These are phyloP conservation scores for Zaprionus kolodkinae DNA, from an alignment of 1,140 invertebrate genomes.

Conservation along the genomic window DNA sequence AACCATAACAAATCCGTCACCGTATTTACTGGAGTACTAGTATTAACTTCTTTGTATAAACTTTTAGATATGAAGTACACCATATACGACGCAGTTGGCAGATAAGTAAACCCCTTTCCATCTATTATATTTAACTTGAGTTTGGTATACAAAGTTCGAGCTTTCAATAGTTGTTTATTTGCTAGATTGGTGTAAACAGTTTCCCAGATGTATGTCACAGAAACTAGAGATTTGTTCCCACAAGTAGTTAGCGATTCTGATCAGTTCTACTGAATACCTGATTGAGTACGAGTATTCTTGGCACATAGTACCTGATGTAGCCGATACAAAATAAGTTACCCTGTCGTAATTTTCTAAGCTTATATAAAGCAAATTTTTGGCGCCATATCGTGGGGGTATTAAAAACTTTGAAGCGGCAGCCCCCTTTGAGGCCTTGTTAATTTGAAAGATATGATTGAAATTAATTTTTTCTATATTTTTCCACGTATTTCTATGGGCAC, in stretches of 20 bases:
- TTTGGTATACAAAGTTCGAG: constrained; percentile 10
- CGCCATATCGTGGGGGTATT: constrained; percentile 22
- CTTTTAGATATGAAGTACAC: background rate
- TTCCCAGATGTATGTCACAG: too few species aligned
- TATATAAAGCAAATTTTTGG: constrained; percentile 24
- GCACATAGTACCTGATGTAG: background rate
- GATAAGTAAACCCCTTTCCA: constrained; percentile 8
- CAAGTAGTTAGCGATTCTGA: constrained; percentile 4
- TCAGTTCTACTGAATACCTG: too few species aligned
- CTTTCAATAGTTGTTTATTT: constrained; percentile 5
- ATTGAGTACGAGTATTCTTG: too few species aligned
- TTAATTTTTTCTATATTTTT: constrained; percentile 17
- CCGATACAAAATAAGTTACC: constrained; percentile 7
- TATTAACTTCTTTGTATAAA: background rate
- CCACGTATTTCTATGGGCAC: constrained; percentile 19
- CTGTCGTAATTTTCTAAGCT: constrained; percentile 7
- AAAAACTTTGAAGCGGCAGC: constrained; percentile 24
- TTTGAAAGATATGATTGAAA: constrained; percentile 11
- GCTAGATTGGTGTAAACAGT: constrained; percentile 7
- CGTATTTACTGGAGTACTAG: too few species aligned
- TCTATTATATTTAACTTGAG: background rate
- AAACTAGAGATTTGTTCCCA: background rate
- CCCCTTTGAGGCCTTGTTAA: constrained; percentile 11
- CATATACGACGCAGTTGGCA: constrained; percentile 16
- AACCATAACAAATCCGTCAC: too few species aligned